These are phyloP conservation scores for Gambusia yucatana DNA, from an alignment of 2,797 vertebrate genomes.

Conservation along the genomic window DNA sequence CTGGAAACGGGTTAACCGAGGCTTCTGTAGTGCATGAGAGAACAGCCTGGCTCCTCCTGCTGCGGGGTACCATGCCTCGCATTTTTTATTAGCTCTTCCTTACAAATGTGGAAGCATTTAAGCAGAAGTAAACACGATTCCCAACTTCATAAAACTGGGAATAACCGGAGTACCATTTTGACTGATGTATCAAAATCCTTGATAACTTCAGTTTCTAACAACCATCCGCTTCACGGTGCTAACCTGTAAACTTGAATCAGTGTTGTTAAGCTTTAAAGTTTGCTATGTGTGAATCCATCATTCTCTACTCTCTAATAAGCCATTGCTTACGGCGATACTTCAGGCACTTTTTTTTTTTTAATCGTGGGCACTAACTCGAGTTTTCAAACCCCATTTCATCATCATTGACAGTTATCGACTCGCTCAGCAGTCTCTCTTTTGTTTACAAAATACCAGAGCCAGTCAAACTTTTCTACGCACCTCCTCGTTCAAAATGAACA, in stretches of 20 bases:
- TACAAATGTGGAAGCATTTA: not conserved
- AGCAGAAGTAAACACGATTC: not conserved
- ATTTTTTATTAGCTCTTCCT: not conserved
- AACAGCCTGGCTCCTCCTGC: too few species aligned
- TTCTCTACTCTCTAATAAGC: not conserved
- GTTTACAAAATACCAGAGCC: not conserved
- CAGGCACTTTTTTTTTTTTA: not conserved
- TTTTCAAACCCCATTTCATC: not conserved
- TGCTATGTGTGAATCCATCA: not conserved
- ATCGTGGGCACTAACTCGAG: not conserved
- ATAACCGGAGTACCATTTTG: not conserved
- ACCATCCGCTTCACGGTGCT: not conserved
- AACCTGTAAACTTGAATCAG: not conserved
- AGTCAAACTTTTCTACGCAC: not conserved
- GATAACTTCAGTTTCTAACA: not conserved
- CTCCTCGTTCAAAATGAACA: not conserved
- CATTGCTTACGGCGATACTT: not conserved
- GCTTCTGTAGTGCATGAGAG: too few species aligned
- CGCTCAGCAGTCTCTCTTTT: not conserved
- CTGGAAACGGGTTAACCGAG: not conserved
- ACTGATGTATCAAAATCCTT: not conserved
- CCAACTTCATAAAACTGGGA: not conserved
- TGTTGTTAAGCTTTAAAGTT: not conserved
- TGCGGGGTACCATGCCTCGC: too few species aligned
- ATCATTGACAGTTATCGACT: not conserved